Conservation (phyloP, 2,888 invertebrate species). For the Apamea crenata region DNA sequence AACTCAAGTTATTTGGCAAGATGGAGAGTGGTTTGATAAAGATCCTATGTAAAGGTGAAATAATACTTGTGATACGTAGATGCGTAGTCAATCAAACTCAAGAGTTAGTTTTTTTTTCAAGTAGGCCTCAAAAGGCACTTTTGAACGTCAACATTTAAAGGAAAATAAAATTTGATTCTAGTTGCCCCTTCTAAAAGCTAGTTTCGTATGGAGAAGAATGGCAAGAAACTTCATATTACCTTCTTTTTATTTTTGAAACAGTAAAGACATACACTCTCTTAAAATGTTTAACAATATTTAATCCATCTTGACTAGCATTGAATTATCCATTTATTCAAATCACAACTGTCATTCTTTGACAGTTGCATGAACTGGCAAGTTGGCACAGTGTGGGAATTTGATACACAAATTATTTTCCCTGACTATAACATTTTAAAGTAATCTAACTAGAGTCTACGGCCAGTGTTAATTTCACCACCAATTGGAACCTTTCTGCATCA, state of each 20-base stretch:
- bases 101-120: too few relatives aligned
- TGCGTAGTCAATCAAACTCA: not conserved
- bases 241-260: too few relatives aligned
- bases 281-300: not conserved
- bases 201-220: not conserved
- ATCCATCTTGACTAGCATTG: not conserved
- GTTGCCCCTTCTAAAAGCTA: not conserved
- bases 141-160: not conserved
- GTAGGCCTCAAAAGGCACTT: not conserved
- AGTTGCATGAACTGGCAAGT: not conserved
- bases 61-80: not conserved
- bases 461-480: not conserved
- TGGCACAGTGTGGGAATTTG: not conserved
- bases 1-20: slow-evolving; percentile 14
- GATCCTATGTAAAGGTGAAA: not conserved
- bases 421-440: not conserved
- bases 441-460: not conserved
- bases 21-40: slow-evolving; percentile 10
- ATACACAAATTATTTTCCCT: not conserved
- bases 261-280: not conserved
- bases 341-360: not conserved
- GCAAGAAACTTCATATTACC: not conserved
- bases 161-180: not conserved
- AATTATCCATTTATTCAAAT: not conserved
- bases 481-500: not conserved